Evolutionary conservation across 2,797 vertebrate species (phyloP).

Genomic region (Falco concolor): DNA sequence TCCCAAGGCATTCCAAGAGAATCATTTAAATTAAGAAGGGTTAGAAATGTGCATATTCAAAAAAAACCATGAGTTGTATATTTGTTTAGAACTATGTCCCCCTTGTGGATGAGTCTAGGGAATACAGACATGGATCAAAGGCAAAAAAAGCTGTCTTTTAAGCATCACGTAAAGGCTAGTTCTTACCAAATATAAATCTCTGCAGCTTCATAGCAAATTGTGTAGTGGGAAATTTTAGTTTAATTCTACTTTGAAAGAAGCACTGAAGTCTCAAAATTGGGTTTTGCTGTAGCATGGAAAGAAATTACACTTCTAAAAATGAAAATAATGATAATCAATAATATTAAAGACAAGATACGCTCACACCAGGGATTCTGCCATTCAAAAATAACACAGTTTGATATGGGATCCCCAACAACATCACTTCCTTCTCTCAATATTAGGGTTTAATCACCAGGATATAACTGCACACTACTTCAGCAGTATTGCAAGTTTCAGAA

Average conservation of each 20-base stretch:
- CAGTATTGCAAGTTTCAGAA: background rate
- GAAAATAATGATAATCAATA: background rate
- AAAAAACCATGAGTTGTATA: background rate
- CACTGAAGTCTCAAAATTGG: background rate
- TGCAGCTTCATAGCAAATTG: background rate
- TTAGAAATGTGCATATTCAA: slow-evolving; percentile 26
- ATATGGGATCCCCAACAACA: background rate
- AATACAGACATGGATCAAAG: slow-evolving; percentile 33
- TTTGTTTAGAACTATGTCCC: slow-evolving; percentile 51
- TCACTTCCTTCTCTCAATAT: background rate
- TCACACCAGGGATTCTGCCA: background rate
- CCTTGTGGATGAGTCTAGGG: slow-evolving; percentile 38
- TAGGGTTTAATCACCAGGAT: background rate
- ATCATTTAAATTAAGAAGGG: background rate
- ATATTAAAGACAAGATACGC: background rate
- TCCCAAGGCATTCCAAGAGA: background rate
- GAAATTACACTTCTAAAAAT: background rate
- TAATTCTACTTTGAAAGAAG: background rate
- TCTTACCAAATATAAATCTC: background rate
- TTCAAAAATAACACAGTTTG: background rate
- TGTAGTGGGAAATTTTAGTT: background rate
- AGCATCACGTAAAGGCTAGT: background rate
- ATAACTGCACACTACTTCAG: background rate
- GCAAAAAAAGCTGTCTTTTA: background rate
- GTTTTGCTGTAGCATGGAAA: background rate